phyloP scores from a whole-genome alignment of 2,113 vertebrate species.

The Microtus pennsylvanicus region DNA sequence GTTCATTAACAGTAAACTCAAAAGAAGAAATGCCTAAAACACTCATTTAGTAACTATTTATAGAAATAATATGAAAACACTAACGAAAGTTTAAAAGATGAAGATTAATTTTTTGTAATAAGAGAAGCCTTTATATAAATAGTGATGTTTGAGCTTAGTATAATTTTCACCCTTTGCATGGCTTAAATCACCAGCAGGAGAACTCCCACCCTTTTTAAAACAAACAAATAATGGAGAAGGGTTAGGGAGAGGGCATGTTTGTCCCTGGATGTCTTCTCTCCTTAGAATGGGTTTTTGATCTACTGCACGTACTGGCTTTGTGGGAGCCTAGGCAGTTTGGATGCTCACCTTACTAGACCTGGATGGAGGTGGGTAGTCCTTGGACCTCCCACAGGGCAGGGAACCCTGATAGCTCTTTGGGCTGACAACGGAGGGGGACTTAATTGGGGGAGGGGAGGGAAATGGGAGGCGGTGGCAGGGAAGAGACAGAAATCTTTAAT shows the following conservation, averaged over 20 bases:
- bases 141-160: constrained; percentile 1
- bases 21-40: constrained; percentile 30
- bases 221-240: background rate
- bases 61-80: constrained; percentile 11
- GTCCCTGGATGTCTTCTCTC: background rate
- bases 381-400: too few species aligned
- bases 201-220: background rate
- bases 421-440: too few species aligned
- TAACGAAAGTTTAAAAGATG: constrained; percentile 3
- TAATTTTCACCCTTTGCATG: background rate
- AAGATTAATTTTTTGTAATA: constrained; percentile 30
- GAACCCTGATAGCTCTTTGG: too few species aligned
- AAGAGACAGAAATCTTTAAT: too few species aligned
- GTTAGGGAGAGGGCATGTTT: background rate
- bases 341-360: too few species aligned
- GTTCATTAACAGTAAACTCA: constrained; percentile 42
- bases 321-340: too few species aligned
- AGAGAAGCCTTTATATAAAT: constrained; percentile 49
- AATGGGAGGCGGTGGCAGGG: too few species aligned
- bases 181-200: background rate
- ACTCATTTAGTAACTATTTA: constrained; percentile 26
- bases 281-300: background rate
- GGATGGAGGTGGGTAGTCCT: too few species aligned
- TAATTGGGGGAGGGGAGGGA: too few species aligned
- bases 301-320: too few species aligned